Percentiles rank a stretch among this genome's conserved stretches.
These are phyloP conservation scores for Drosophila seguyi DNA, from an alignment of 1,140 invertebrate genomes.

Conservation along the genomic window DNA sequence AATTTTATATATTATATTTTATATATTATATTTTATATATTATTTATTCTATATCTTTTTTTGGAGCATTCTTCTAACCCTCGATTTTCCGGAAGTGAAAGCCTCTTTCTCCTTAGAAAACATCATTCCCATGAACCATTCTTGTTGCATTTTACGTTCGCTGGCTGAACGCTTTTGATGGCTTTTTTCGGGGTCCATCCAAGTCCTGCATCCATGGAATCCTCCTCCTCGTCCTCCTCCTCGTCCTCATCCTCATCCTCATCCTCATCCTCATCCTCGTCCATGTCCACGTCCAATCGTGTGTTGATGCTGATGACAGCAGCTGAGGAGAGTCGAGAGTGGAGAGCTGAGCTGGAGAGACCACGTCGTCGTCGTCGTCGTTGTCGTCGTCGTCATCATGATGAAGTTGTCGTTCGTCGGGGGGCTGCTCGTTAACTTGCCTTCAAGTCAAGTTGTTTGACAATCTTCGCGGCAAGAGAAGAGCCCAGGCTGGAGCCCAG, in stretches of 20 bases:
- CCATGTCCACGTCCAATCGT: slow-evolving; percentile 32
- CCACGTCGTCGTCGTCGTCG: slow-evolving; percentile 22
- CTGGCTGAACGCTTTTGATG: slow-evolving; percentile 68
- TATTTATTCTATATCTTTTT: background rate
- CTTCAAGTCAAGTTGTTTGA: slow-evolving; percentile 79
- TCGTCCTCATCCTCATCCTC: background rate
- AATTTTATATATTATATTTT: background rate
- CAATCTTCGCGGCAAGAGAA: slow-evolving; percentile 54
- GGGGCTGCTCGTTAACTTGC: slow-evolving; percentile 78
- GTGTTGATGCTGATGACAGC: slow-evolving; percentile 74
- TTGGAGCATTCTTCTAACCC: background rate
- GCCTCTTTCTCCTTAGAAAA: slow-evolving; percentile 6
- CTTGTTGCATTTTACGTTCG: slow-evolving; percentile 70
- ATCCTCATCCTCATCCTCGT: slow-evolving; percentile 3
- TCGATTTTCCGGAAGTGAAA: background rate
- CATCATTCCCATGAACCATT: slow-evolving; percentile 28
- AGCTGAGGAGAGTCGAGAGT: slow-evolving; percentile 4
- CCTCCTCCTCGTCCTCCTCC: slow-evolving; percentile 1
- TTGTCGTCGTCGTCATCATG: slow-evolving; percentile 36
- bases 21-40: too few species aligned
- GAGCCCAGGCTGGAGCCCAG: background rate
- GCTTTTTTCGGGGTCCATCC: slow-evolving; percentile 63
- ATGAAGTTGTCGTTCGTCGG: slow-evolving; percentile 70
- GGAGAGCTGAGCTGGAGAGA: slow-evolving; percentile 2
- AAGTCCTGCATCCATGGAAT: background rate